Evolutionary conservation across 1,140 invertebrate genomes (phyloP).

Genomic region (Aradophagus sp.): DNA sequence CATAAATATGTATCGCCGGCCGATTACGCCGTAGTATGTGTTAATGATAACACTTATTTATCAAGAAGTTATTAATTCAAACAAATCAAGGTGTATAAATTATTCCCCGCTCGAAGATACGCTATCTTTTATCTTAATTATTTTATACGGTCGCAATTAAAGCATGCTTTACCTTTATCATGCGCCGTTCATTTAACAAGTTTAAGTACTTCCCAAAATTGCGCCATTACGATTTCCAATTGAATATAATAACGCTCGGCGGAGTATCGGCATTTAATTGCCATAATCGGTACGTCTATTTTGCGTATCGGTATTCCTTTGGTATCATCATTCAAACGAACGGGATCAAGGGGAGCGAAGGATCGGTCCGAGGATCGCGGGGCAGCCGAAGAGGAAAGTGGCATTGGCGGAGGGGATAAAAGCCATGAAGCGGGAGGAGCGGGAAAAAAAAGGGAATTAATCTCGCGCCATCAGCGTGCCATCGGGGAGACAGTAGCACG

Average conservation of each 20-base stretch:
- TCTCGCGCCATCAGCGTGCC: slow-evolving; percentile 34
- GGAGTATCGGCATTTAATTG: slow-evolving; percentile 23
- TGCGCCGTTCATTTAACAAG: slow-evolving; percentile 43
- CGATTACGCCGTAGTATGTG: slow-evolving; percentile 42
- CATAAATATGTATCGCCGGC: slow-evolving; percentile 44
- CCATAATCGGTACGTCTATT: slow-evolving; percentile 37
- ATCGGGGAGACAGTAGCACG: slow-evolving; percentile 34
- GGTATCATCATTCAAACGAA: slow-evolving; percentile 26
- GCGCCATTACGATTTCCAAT: slow-evolving; percentile 50
- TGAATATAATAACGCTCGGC: slow-evolving; percentile 29
- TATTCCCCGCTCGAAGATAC: slow-evolving; percentile 24
- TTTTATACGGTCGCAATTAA: slow-evolving; percentile 56
- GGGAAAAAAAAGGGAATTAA: slow-evolving; percentile 26
- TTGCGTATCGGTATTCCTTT: slow-evolving; percentile 18
- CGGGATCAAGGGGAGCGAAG: slow-evolving; percentile 6
- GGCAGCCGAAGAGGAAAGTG: too few relatives aligned
- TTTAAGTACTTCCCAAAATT: slow-evolving; percentile 48
- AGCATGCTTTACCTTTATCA: slow-evolving; percentile 52
- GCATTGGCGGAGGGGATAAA: background rate
- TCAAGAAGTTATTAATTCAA: slow-evolving; percentile 53
- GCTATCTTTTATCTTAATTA: slow-evolving; percentile 57
- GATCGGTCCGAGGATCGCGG: background rate
- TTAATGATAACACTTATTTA: slow-evolving; percentile 51
- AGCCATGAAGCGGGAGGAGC: background rate
- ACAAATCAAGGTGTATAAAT: slow-evolving; percentile 55